These are phyloP conservation scores for Polyodon spathula DNA, from an alignment of 2,113 vertebrate genomes.

Conservation along the genomic window DNA sequence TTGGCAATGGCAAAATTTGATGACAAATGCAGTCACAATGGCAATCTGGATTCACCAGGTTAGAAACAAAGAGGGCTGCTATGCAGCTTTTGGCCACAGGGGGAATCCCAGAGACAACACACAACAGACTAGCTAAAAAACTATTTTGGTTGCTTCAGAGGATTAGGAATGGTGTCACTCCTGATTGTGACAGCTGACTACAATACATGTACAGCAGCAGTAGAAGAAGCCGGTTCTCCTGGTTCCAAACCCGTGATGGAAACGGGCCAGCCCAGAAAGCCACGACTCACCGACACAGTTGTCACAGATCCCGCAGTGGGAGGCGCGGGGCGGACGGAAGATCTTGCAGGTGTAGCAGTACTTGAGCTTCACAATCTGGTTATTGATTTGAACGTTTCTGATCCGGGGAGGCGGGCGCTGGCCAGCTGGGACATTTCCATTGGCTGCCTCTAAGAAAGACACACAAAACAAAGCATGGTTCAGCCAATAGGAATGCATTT, in stretches of 20 bases:
- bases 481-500: neutral
- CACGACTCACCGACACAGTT: conserved; percentile 90
- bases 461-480: neutral
- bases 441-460: conserved; percentile 76
- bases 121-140: too few relatives aligned
- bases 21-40: too few relatives aligned
- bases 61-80: too few relatives aligned
- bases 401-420: conserved; percentile 90
- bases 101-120: too few relatives aligned
- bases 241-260: neutral
- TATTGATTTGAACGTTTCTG: conserved; percentile 97
- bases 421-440: conserved; percentile 79
- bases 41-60: too few relatives aligned
- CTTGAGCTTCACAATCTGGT: conserved; percentile 98
- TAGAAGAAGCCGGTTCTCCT: neutral
- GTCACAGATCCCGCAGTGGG: conserved; percentile 98
- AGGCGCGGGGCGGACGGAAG: conserved; percentile 91
- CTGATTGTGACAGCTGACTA: too few relatives aligned
- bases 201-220: neutral
- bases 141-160: too few relatives aligned
- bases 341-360: conserved; percentile 98
- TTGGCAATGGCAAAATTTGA: too few relatives aligned
- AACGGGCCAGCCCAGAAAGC: too few relatives aligned
- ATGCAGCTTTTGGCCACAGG: too few relatives aligned
- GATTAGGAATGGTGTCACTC: too few relatives aligned